A percentile compares a stretch with the other conserved stretches of the same genome.
Evolutionary conservation across 2,113 vertebrate genomes (phyloP).

Genomic region (Clarias batrachus): DNA sequence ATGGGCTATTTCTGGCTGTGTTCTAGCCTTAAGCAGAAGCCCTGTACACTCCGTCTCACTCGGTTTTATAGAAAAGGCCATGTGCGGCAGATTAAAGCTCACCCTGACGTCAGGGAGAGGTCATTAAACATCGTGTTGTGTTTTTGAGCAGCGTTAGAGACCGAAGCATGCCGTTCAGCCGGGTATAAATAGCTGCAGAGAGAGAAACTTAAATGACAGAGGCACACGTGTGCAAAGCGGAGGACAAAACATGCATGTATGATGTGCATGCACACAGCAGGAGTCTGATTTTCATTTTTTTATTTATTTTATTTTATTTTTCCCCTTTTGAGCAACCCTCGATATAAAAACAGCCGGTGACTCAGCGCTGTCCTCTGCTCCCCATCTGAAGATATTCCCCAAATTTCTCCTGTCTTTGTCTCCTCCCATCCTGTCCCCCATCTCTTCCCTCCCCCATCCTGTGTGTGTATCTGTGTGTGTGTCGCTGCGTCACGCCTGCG

Average conservation of each 20-base stretch:
- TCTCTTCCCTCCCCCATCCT: not conserved
- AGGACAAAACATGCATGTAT: not conserved
- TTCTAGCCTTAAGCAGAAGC: conserved; percentile 3
- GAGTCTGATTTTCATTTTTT: too few relatives aligned
- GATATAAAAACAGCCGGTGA: not conserved
- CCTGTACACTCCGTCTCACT: not conserved
- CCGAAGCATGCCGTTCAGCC: not conserved
- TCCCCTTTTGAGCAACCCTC: not conserved
- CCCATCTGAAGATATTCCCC: not conserved
- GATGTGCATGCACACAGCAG: not conserved
- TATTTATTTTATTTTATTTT: too few relatives aligned
- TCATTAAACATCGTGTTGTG: conserved; percentile 6
- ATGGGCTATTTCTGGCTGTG: not conserved
- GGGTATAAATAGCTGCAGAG: conserved; percentile 29
- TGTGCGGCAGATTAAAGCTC: not conserved
- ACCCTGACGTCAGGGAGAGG: conserved; percentile 31
- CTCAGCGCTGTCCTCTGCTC: not conserved
- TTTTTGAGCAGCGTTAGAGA: conserved; percentile 3
- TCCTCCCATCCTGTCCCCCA: conserved; percentile 36
- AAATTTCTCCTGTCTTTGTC: not conserved
- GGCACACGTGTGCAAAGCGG: not conserved
- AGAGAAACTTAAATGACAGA: conserved; percentile 9
- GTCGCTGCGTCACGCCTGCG: conserved; percentile 65
- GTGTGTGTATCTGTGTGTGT: conserved; percentile 37
- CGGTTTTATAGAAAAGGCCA: not conserved